Evolutionary conservation across 2,888 invertebrate species (phyloP).

Genomic region (Clanis bilineata): DNA sequence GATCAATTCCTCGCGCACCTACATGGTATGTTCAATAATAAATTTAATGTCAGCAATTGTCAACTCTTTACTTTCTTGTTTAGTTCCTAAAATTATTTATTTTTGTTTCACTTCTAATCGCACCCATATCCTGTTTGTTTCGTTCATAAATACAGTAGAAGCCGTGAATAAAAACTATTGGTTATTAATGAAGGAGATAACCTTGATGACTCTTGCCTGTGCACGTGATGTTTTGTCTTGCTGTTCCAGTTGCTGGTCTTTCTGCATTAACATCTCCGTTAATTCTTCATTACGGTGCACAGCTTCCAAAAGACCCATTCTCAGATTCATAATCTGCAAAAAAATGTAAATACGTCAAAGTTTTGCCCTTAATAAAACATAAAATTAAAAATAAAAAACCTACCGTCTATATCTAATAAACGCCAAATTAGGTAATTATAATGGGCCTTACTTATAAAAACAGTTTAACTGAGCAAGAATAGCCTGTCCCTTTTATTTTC

Average conservation of each 20-base stretch:
- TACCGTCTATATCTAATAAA: too few relatives aligned
- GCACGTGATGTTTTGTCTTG: slow-evolving; percentile 83
- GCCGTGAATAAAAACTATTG: not conserved
- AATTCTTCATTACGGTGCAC: slow-evolving; percentile 74
- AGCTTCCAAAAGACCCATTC: slow-evolving; percentile 68
- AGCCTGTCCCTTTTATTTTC: too few relatives aligned
- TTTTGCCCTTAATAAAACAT: not conserved
- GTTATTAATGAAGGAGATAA: slow-evolving; percentile 40
- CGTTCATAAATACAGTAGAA: not conserved
- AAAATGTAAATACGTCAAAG: not conserved
- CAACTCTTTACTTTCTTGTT: too few relatives aligned
- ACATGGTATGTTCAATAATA: slow-evolving; percentile 6
- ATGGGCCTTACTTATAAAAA: too few relatives aligned
- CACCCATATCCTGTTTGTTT: not conserved
- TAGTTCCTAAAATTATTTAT: not conserved
- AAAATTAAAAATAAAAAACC: slow-evolving; percentile 1
- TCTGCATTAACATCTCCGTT: slow-evolving; percentile 73
- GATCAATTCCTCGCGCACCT: slow-evolving; percentile 83
- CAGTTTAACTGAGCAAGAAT: too few relatives aligned
- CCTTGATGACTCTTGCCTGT: slow-evolving; percentile 84
- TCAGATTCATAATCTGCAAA: slow-evolving; percentile 67
- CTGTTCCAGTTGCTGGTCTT: slow-evolving; percentile 82
- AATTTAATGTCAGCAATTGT: not conserved
- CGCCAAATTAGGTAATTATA: too few relatives aligned
- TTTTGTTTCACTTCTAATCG: not conserved